Conservation (phyloP, 1,140 invertebrate species). For the Drosophila mojavensis region DNA sequence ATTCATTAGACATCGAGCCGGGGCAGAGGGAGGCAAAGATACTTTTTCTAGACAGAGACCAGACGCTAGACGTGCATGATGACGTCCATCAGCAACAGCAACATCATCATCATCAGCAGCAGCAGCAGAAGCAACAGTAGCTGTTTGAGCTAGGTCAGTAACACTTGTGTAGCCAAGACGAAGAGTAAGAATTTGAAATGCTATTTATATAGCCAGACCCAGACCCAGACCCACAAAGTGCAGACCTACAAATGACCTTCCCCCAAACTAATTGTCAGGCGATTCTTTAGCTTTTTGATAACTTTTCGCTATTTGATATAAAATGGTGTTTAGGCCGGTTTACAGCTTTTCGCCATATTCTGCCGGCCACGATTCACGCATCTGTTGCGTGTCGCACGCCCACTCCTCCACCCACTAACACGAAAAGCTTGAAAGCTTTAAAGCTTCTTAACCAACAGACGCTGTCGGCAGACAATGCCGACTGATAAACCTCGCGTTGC, state of each 20-base stretch:
- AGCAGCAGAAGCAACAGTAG: too few relatives aligned
- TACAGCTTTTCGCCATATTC: constrained; percentile 2
- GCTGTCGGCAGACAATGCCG: constrained; percentile 10
- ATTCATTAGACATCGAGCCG: constrained; percentile 15
- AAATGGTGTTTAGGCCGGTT: not conserved
- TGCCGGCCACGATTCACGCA: constrained; percentile 42
- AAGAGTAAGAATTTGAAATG: constrained; percentile 27
- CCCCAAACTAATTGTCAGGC: constrained; percentile 22
- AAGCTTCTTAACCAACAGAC: constrained; percentile 22
- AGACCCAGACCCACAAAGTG: constrained; percentile 26
- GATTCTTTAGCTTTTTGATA: not conserved
- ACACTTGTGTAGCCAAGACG: constrained; percentile 29
- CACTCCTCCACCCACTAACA: constrained; percentile 7
- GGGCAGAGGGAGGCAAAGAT: not conserved
- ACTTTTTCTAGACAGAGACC: constrained; percentile 18
- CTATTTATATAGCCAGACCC: constrained; percentile 56
- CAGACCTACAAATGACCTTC: constrained; percentile 77
- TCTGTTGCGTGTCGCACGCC: constrained; percentile 49
- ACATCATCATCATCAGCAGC: too few relatives aligned
- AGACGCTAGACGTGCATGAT: constrained; percentile 34
- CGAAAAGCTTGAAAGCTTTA: constrained; percentile 16
- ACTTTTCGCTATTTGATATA: constrained; percentile 8
- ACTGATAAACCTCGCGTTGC: constrained; percentile 21
- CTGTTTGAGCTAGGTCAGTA: constrained; percentile 65
- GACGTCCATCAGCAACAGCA: constrained; percentile 25